These are phyloP conservation scores for Cerastoderma edule DNA, from an alignment of 2,888 invertebrate genomes.

Conservation along the genomic window DNA sequence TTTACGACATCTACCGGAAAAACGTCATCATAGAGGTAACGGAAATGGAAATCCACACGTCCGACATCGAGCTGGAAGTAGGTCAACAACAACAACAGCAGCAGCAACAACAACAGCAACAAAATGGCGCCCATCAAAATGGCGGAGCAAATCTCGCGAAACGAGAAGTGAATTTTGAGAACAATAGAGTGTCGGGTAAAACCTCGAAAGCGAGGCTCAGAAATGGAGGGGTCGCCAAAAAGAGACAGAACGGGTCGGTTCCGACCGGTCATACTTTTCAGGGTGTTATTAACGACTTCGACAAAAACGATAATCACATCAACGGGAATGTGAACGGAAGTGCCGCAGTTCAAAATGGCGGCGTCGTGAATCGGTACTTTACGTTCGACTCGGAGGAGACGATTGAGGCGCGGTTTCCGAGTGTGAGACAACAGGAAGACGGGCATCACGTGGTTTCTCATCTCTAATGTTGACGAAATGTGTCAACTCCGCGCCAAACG, in stretches of 20 bases:
- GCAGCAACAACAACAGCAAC: background rate
- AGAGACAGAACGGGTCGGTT: conserved; percentile 10
- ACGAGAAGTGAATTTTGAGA: background rate
- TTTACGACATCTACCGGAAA: conserved; percentile 29
- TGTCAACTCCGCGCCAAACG: too few species aligned
- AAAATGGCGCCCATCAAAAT: conserved; percentile 1
- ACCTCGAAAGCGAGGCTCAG: background rate
- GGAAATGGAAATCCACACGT: background rate
- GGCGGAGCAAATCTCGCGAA: conserved; percentile 2
- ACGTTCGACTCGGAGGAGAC: conserved; percentile 33
- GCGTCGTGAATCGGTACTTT: conserved; percentile 29
- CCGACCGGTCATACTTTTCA: background rate
- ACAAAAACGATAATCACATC: conserved; percentile 15
- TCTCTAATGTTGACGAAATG: conserved; percentile 7
- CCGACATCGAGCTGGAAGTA: background rate
- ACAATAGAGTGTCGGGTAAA: background rate
- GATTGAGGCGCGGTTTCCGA: conserved; percentile 34
- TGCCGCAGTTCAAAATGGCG: conserved; percentile 30
- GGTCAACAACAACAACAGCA: background rate
- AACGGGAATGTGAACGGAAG: conserved; percentile 45
- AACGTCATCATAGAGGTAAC: background rate
- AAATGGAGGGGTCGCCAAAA: background rate
- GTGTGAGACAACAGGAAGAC: conserved; percentile 17
- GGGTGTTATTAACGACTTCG: background rate
- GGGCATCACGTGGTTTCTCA: conserved; percentile 1